Conservation (phyloP, 2,113 vertebrate species). For the Cavia porcellus region DNA sequence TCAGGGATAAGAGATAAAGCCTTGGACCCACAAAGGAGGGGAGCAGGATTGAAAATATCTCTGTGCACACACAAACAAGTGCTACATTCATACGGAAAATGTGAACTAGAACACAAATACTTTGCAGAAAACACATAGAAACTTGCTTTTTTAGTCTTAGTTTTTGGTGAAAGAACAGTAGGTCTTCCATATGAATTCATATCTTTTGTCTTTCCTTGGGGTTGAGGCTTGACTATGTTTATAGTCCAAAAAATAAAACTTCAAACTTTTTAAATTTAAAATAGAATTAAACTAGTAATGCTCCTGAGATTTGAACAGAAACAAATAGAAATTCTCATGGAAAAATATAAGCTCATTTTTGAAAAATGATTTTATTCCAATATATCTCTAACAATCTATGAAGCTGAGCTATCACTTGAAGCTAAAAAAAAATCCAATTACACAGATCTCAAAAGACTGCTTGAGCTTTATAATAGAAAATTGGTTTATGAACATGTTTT, state of each 20-base stretch:
- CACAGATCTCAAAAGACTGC: background rate
- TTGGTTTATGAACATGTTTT: background rate
- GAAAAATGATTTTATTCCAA: background rate
- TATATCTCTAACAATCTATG: background rate
- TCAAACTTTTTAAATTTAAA: constrained; percentile 15
- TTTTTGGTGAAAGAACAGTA: background rate
- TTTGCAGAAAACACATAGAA: background rate
- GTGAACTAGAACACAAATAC: background rate
- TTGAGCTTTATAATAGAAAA: background rate
- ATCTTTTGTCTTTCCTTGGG: background rate
- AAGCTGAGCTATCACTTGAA: background rate
- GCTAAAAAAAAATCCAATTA: background rate
- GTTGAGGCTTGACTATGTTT: background rate
- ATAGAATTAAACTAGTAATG: background rate
- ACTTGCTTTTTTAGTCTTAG: background rate
- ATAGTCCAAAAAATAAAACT: background rate
- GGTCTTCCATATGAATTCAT: background rate
- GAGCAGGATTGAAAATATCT: background rate
- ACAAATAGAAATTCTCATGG: background rate
- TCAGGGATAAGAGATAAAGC: background rate
- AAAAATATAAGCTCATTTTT: background rate
- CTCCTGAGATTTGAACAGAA: background rate
- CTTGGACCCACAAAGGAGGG: too few species aligned
- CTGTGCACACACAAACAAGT: background rate
- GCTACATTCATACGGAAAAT: background rate